phyloP scores from a whole-genome alignment of 1,140 invertebrate genomes.

The Tetranychus cinnabarinus region DNA sequence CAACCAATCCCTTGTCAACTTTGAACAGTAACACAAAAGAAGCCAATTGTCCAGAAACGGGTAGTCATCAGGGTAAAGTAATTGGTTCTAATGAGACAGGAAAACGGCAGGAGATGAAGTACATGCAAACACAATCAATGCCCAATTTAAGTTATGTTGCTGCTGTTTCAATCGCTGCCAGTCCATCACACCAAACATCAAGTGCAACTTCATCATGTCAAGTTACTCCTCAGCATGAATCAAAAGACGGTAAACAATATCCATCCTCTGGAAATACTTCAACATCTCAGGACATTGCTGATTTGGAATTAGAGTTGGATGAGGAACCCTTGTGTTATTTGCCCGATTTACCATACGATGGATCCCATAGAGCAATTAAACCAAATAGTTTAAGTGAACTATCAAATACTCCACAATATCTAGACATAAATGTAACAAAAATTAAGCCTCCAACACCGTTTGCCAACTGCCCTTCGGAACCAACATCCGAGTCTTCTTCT shows the following conservation, averaged over 20 bases:
- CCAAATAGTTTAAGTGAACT: no score
- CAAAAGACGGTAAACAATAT: neutral
- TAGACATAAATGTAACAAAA: no score
- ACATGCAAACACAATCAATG: slow-evolving; percentile 9
- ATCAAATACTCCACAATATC: no score
- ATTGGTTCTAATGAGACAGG: neutral
- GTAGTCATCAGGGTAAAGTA: neutral
- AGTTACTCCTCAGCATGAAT: neutral
- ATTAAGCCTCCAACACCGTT: no score
- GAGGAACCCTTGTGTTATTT: slow-evolving; percentile 3
- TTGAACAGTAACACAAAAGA: neutral
- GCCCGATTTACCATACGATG: neutral
- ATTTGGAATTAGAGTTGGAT: slow-evolving; percentile 13
- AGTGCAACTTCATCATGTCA: no score
- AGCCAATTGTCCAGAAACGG: neutral
- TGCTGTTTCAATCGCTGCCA: neutral
- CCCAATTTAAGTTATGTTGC: slow-evolving; percentile 10
- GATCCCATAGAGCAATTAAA: no score
- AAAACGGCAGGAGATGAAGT: neutral
- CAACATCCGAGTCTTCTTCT: no score
- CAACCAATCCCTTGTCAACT: neutral
- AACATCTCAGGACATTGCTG: slow-evolving; percentile 14
- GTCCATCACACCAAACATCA: neutral
- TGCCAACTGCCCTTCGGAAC: no score
- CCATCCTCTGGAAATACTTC: slow-evolving; percentile 13